phyloP scores from a whole-genome alignment of 2,888 invertebrate genomes.

The Ptilodon capucinus region DNA sequence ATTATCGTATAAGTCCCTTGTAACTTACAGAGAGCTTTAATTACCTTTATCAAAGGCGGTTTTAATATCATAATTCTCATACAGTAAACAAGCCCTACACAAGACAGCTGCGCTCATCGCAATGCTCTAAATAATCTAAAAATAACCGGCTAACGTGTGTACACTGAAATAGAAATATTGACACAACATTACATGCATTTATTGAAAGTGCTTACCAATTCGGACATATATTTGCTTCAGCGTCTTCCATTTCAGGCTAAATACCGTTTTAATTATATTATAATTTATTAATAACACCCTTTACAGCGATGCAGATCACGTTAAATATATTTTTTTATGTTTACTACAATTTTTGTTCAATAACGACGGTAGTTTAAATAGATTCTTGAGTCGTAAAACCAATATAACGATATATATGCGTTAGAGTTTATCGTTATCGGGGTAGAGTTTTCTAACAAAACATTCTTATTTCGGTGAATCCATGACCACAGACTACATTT shows the following conservation, averaged over 20 bases:
- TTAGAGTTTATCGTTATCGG: background rate
- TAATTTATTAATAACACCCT: background rate
- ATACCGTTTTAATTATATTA: background rate
- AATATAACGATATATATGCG: no score
- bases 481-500: background rate
- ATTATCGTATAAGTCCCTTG: no score
- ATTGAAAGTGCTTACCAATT: slow-evolving; percentile 73
- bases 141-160: slow-evolving; percentile 69
- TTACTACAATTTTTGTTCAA: background rate
- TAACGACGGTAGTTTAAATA: background rate
- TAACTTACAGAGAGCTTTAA: background rate
- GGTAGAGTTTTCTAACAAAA: background rate
- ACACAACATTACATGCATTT: slow-evolving; percentile 47
- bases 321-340: background rate
- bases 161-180: slow-evolving; percentile 71
- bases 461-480: slow-evolving; percentile 1
- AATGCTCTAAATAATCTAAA: slow-evolving; percentile 72
- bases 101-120: slow-evolving; percentile 60
- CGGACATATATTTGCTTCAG: slow-evolving; percentile 68
- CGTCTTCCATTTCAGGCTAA: slow-evolving; percentile 61
- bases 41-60: slow-evolving; percentile 5
- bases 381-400: background rate
- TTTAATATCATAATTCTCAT: slow-evolving; percentile 15
- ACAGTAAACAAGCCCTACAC: slow-evolving; percentile 62
- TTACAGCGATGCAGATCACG: background rate